These are phyloP conservation scores for Fratercula arctica DNA, from an alignment of 2,797 vertebrate genomes.

Conservation along the genomic window DNA sequence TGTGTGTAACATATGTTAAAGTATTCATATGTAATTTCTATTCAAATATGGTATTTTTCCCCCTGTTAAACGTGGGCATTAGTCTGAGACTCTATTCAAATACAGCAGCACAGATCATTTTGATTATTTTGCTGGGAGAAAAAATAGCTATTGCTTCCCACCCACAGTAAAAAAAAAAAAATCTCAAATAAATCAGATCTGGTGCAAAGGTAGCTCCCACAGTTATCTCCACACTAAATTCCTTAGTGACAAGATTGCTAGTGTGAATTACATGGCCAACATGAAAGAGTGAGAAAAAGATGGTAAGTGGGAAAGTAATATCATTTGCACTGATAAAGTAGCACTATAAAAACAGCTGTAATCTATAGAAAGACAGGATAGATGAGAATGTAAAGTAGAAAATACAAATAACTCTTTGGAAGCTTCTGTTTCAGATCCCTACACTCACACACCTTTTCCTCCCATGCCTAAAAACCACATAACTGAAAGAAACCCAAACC, in stretches of 20 bases:
- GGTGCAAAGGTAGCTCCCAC: neutral
- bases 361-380: neutral
- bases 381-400: neutral
- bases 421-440: neutral
- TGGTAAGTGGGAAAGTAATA: neutral
- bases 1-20: neutral
- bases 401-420: neutral
- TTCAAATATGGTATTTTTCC: neutral
- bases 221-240: neutral
- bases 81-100: neutral
- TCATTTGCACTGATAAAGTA: neutral
- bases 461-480: rapidly evolving
- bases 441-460: neutral
- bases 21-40: constrained; percentile 16
- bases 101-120: neutral
- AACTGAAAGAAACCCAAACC: neutral
- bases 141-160: neutral
- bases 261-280: neutral
- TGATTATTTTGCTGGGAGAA: constrained; percentile 8
- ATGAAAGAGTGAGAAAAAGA: neutral
- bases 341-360: neutral
- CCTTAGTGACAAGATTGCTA: neutral
- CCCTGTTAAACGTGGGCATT: neutral
- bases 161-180: neutral
- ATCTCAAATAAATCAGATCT: neutral